These are phyloP conservation scores for Athripsodes cinereus DNA, from an alignment of 2,888 invertebrate species.

Conservation along the genomic window DNA sequence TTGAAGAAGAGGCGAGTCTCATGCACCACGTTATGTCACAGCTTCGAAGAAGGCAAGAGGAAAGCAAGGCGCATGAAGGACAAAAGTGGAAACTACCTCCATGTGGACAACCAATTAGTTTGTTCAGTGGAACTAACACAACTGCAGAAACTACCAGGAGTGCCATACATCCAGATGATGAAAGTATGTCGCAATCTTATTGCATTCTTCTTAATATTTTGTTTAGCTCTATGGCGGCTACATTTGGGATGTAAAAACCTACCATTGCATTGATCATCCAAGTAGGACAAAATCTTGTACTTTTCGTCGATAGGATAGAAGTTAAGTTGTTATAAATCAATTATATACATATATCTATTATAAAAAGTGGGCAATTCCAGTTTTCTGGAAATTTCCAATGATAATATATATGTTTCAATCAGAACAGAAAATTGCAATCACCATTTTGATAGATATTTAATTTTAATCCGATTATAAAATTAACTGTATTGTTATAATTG, in stretches of 20 bases:
- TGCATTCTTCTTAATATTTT: no score
- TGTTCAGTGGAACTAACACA: constrained; percentile 48
- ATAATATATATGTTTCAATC: no score
- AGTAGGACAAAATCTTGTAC: no score
- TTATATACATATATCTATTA: no score
- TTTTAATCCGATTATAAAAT: background rate
- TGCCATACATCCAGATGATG: constrained; percentile 59
- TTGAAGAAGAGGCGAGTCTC: constrained; percentile 62
- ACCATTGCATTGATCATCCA: no score
- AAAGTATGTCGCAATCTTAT: constrained; percentile 47
- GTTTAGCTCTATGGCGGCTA: no score
- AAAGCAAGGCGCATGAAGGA: constrained; percentile 52
- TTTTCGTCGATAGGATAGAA: no score
- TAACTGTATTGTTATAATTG: constrained; percentile 28
- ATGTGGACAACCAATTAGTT: constrained; percentile 61
- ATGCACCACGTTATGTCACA: constrained; percentile 64
- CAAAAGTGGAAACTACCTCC: constrained; percentile 67
- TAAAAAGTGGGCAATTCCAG: no score
- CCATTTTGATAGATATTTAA: no score
- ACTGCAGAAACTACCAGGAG: constrained; percentile 47
- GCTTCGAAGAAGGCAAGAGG: constrained; percentile 55
- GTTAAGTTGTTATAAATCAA: no score
- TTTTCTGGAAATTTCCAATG: no score
- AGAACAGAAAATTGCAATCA: background rate
- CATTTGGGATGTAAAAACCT: no score